Base-by-base conservation (phyloP, 2,113 vertebrate genomes). In the Hiodon tergisus region DNA sequence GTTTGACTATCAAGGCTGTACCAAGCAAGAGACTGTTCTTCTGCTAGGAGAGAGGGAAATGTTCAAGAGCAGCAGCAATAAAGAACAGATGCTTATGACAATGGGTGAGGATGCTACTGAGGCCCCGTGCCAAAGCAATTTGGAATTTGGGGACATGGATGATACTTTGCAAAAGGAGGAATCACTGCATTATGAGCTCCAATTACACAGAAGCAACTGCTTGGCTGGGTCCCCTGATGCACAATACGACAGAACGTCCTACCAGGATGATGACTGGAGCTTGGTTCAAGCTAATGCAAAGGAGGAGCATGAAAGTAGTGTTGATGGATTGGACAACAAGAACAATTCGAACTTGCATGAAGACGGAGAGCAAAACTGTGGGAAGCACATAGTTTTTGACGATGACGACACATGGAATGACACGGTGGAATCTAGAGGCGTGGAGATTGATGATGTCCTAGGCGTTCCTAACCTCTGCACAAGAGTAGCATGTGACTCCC, bases 361-460 rank as follows among this genome's bases (percentile, higher is more conserved):
- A 80, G 85, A 77, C 81, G 78, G 76, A 74, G 83, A 84, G 58
- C 4, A 0, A 50, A 52, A 74, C 2, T 80, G 75, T 4, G 68
- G 62, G 50, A 87, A 51, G 71, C 76, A 78, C n/a, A 80, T 95
- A 5, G 91, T 93, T 69, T 99, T 98, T 84, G 95, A 97, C 51
- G 97, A 99, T 73, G 93, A 97, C 67, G 92, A 93, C 86, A 95
- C 96, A 0, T 99, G 97, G 97, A 92, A 93, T 5, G 94, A 98
- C 77, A 81, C 91, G 46, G 95, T 96, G 54, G 93, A 94, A 73
- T 81, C 85, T 74, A 84, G 75, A 4, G 72, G 78, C 11, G 14
- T 53, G 48, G 74, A 79, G 78, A 79, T 76, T 9, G 65, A 79
- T 75, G 79, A 81, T 17, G 16, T 54, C 31, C 17, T 31, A 65